Conservation (phyloP, 2,888 invertebrate genomes). For the Beris chalybata region DNA sequence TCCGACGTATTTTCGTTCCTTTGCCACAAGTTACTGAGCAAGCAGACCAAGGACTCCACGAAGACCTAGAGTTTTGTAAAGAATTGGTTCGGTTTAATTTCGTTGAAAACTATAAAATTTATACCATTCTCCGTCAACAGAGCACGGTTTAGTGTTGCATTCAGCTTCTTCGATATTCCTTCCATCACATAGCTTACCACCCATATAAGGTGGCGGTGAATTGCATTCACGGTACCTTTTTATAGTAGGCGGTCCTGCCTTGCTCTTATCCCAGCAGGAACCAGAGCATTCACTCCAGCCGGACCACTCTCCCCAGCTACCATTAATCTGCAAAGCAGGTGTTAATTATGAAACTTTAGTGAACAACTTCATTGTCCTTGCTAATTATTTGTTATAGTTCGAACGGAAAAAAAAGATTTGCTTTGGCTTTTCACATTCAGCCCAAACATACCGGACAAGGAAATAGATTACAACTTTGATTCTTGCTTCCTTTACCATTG, state of each 20-base stretch:
- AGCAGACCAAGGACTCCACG: conserved; percentile 4
- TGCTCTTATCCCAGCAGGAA: conserved; percentile 45
- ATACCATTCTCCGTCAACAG: conserved; percentile 54
- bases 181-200: conserved; percentile 54
- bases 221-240: conserved; percentile 54
- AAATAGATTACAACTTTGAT: conserved; percentile 30
- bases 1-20: not conserved
- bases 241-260: conserved; percentile 45
- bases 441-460: conserved; percentile 34
- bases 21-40: conserved; percentile 20
- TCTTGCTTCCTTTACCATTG: conserved; percentile 18
- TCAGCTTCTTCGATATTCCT: conserved; percentile 50
- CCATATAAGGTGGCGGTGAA: conserved; percentile 51
- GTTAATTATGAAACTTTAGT: not conserved
- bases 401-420: no score
- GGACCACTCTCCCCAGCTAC: conserved; percentile 55
- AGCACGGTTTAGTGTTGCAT: conserved; percentile 54
- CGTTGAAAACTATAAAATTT: not conserved
- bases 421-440: no score
- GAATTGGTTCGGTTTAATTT: not conserved
- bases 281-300: conserved; percentile 56
- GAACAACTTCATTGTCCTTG: not conserved
- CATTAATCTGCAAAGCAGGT: conserved; percentile 44
- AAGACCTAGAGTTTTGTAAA: conserved; percentile 10
- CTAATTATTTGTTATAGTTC: no score